Conservation (phyloP, 2,888 invertebrate species). For the Agrochola lota region DNA sequence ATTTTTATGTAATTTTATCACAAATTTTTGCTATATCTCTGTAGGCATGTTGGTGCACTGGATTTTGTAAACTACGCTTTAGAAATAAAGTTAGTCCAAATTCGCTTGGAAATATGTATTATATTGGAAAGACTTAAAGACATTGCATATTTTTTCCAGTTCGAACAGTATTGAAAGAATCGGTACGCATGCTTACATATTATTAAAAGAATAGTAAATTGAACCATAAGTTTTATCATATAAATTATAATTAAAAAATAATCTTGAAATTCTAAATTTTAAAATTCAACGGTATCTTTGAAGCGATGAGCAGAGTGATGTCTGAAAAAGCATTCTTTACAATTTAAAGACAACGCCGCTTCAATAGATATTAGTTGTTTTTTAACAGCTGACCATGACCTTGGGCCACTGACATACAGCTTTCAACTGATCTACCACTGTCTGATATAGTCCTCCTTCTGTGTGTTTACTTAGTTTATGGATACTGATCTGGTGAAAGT, state of each 20-base stretch:
- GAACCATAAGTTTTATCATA: slow-evolving; percentile 26
- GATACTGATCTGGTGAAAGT: slow-evolving; percentile 55
- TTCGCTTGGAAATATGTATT: slow-evolving; percentile 60
- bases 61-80: slow-evolving; percentile 78
- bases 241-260: slow-evolving; percentile 25
- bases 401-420: slow-evolving; percentile 46
- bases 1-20: slow-evolving; percentile 76
- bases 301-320: slow-evolving; percentile 37
- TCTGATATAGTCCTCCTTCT: neutral
- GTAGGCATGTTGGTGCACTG: slow-evolving; percentile 86
- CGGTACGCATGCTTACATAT: slow-evolving; percentile 85
- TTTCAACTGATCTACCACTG: slow-evolving; percentile 47
- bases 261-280: slow-evolving; percentile 23
- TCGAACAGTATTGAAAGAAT: slow-evolving; percentile 82
- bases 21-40: slow-evolving; percentile 77
- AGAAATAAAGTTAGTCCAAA: slow-evolving; percentile 71
- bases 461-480: slow-evolving; percentile 10
- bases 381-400: slow-evolving; percentile 28
- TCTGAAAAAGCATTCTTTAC: neutral
- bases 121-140: slow-evolving; percentile 73
- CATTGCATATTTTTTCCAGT: slow-evolving; percentile 83
- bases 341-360: slow-evolving; percentile 15
- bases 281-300: slow-evolving; percentile 54
- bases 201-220: slow-evolving; percentile 57
- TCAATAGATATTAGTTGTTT: slow-evolving; percentile 49